phyloP scores from a whole-genome alignment of 2,888 invertebrate species.

The Rhaphigaster nebulosa region DNA sequence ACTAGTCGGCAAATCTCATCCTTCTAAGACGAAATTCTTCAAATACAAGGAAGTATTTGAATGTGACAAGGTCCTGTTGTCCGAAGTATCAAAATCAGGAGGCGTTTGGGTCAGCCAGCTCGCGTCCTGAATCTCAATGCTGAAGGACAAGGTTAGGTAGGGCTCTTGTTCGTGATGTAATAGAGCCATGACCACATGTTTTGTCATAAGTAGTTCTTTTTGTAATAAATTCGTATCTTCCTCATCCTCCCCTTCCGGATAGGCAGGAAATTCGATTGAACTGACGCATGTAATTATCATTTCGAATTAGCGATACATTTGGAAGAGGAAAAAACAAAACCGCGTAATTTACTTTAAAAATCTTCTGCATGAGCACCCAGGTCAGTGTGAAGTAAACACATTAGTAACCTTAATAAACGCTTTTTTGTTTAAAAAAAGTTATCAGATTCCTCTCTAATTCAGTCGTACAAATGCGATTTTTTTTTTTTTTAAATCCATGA shows the following conservation, averaged over 20 bases:
- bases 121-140: constrained; percentile 13
- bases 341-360: too few relatives aligned
- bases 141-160: constrained; percentile 19
- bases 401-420: too few relatives aligned
- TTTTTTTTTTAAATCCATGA: too few relatives aligned
- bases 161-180: neutral
- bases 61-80: neutral
- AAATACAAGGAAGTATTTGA: neutral
- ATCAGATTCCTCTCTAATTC: too few relatives aligned
- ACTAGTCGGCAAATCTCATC: neutral
- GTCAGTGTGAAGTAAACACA: too few relatives aligned
- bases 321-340: too few relatives aligned
- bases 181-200: neutral
- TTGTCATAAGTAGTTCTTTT: neutral
- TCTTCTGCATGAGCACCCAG: too few relatives aligned
- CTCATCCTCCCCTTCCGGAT: neutral
- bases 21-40: neutral
- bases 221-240: neutral
- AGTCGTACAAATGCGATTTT: too few relatives aligned
- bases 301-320: neutral
- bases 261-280: neutral
- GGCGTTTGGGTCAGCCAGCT: neutral
- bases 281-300: neutral
- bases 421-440: too few relatives aligned
- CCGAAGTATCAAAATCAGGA: neutral